Evolutionary conservation across 2,797 vertebrate species (phyloP).

Genomic region (Muscicapa comitata): DNA sequence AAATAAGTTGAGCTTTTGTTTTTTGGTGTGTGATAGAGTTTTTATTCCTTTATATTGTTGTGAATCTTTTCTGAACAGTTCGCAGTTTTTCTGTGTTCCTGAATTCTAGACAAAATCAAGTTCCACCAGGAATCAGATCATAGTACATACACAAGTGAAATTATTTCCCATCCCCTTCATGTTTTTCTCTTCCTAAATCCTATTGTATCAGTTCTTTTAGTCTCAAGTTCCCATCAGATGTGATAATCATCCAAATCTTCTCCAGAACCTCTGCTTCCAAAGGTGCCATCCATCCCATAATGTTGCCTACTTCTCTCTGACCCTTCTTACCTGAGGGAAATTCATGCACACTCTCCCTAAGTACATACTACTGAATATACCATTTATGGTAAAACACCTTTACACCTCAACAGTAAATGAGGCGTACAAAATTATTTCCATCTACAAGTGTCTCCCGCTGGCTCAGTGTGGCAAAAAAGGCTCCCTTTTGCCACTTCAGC

Average conservation of each 20-base stretch:
- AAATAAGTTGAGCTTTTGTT: background rate
- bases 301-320: background rate
- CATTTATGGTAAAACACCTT: background rate
- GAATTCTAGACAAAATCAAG: background rate
- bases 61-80: background rate
- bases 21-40: background rate
- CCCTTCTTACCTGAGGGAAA: background rate
- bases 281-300: background rate
- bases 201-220: background rate
- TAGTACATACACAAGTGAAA: background rate
- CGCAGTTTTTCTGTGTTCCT: background rate
- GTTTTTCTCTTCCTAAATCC: background rate
- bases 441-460: background rate
- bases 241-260: background rate
- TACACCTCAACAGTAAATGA: background rate
- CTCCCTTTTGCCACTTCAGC: background rate
- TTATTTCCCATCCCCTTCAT: background rate
- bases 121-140: background rate
- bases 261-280: background rate
- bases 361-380: background rate
- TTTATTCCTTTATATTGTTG: background rate
- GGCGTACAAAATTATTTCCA: background rate
- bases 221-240: background rate
- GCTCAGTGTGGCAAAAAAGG: background rate
- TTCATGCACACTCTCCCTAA: background rate